These are phyloP conservation scores for Cordilura impudica DNA, from an alignment of 2,888 invertebrate genomes.

Conservation along the genomic window DNA sequence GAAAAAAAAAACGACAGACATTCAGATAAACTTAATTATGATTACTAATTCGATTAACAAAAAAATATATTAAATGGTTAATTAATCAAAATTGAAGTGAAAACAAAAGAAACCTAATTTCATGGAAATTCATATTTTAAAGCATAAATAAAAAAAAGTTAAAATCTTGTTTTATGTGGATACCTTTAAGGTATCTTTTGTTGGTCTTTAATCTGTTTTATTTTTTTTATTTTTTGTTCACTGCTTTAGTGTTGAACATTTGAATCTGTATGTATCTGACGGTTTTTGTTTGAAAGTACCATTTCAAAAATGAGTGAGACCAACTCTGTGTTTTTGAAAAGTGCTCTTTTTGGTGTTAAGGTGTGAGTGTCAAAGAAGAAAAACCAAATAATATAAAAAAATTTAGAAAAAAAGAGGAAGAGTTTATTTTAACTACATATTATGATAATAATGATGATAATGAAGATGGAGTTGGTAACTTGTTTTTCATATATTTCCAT, in stretches of 20 bases:
- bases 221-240: conserved; percentile 64
- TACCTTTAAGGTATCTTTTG: conserved; percentile 69
- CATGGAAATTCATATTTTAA: not conserved
- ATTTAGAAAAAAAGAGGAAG: conserved; percentile 4
- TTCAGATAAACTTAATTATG: conserved; percentile 9
- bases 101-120: not conserved
- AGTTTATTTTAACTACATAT: conserved; percentile 15
- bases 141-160: conserved; percentile 48
- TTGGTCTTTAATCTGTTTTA: conserved; percentile 13
- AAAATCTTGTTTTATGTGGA: conserved; percentile 65
- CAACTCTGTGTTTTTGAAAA: conserved; percentile 7
- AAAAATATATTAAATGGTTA: conserved; percentile 25
- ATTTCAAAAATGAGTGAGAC: conserved; percentile 12
- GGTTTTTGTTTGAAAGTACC: conserved; percentile 55
- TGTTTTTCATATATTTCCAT: conserved; percentile 64
- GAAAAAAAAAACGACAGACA: conserved; percentile 9
- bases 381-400: conserved; percentile 14
- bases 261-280: conserved; percentile 61
- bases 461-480: conserved; percentile 65
- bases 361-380: conserved; percentile 40
- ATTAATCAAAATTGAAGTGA: conserved; percentile 10
- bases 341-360: conserved; percentile 26
- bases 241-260: conserved; percentile 46
- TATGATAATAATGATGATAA: conserved; percentile 6
- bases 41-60: conserved; percentile 16